These are phyloP conservation scores for Oscheius onirici DNA, from an alignment of 2,888 invertebrate genomes.

Conservation along the genomic window DNA sequence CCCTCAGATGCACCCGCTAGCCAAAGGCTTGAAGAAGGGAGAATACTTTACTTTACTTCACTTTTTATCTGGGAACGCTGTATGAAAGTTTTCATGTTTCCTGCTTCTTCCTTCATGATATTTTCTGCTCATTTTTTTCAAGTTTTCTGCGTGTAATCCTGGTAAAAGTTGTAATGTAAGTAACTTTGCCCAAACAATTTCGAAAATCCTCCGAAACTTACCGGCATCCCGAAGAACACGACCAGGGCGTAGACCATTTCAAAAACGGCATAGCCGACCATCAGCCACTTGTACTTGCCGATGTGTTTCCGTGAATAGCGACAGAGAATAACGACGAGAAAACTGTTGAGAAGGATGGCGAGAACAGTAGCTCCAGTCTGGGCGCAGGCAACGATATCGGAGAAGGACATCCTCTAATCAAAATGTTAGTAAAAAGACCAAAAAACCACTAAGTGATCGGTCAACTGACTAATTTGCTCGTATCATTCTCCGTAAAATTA, in stretches of 20 bases:
- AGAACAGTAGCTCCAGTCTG: not conserved
- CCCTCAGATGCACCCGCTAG: no score
- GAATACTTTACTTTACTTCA: no score
- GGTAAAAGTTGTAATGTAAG: not conserved
- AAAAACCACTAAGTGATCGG: not conserved
- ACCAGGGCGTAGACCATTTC: conserved; percentile 15
- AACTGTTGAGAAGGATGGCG: conserved; percentile 1
- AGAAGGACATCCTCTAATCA: conserved; percentile 1
- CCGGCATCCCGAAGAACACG: conserved; percentile 22
- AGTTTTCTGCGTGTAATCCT: no score
- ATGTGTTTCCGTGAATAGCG: conserved; percentile 4
- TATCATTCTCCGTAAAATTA: no score
- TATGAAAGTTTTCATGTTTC: no score
- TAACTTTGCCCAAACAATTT: no score
- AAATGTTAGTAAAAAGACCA: not conserved
- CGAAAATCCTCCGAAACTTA: not conserved
- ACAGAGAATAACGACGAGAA: not conserved
- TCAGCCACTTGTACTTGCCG: not conserved
- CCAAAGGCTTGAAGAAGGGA: no score
- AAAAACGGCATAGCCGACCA: conserved; percentile 1
- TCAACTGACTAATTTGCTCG: not conserved
- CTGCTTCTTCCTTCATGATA: no score
- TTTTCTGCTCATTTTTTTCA: no score
- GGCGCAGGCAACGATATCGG: conserved; percentile 3
- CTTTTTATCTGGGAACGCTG: no score